phyloP scores from a whole-genome alignment of 2,113 vertebrate species.

The Falcunculus frontatus region DNA sequence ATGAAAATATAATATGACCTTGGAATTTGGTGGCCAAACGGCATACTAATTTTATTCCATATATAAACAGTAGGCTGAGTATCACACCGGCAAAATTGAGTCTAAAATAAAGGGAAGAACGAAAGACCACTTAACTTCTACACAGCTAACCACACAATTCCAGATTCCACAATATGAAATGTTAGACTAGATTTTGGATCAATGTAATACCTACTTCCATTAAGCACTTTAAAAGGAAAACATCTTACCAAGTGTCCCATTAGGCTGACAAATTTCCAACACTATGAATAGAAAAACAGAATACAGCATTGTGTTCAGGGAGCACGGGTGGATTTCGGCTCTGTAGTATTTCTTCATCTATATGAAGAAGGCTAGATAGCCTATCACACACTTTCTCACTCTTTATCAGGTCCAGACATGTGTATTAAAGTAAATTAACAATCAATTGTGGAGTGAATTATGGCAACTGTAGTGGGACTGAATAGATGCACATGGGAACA shows the following conservation, averaged over 20 bases:
- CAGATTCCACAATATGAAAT: constrained; percentile 46
- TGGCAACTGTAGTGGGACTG: constrained; percentile 46
- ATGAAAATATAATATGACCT: not conserved
- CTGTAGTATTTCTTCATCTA: constrained; percentile 56
- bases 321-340: constrained; percentile 59
- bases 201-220: constrained; percentile 68
- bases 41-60: not conserved
- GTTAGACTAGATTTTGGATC: constrained; percentile 68
- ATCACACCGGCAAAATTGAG: not conserved
- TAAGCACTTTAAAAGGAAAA: constrained; percentile 77
- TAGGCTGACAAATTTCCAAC: constrained; percentile 76
- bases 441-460: constrained; percentile 67
- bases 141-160: constrained; percentile 41
- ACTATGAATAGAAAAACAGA: constrained; percentile 56
- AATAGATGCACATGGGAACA: constrained; percentile 27
- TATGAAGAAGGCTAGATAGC: constrained; percentile 52
- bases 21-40: not conserved
- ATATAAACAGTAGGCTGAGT: not conserved
- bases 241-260: constrained; percentile 74
- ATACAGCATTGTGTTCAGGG: constrained; percentile 37
- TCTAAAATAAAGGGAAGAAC: constrained; percentile 12
- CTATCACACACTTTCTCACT: constrained; percentile 39
- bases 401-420: constrained; percentile 44
- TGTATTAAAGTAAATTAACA: constrained; percentile 61
- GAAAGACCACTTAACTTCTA: constrained; percentile 29